Evolutionary conservation across 2,113 vertebrate genomes (phyloP).

Genomic region (Nerophis lumbriciformis): DNA sequence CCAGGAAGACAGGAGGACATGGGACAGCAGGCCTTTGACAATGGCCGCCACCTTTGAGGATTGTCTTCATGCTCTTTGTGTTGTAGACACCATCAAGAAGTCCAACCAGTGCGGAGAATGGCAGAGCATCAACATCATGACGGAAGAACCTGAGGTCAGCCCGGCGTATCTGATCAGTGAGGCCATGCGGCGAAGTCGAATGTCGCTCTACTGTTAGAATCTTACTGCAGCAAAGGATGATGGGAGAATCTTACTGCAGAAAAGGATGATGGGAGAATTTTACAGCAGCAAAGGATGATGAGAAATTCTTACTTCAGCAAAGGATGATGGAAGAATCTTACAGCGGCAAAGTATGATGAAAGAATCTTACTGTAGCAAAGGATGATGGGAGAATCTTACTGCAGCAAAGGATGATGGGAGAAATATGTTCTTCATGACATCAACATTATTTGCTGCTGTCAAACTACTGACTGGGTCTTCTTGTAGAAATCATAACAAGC

Average conservation of each 20-base stretch:
- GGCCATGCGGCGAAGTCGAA: constrained; percentile 93
- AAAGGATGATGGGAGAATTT: neutral
- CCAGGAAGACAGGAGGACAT: constrained; percentile 93
- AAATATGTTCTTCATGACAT: neutral
- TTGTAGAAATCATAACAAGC: constrained; percentile 19
- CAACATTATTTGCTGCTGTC: constrained; percentile 15
- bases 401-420: neutral
- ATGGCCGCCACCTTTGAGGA: constrained; percentile 99
- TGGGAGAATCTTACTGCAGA: neutral
- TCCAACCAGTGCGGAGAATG: constrained; percentile 95
- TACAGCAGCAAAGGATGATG: neutral
- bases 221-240: neutral
- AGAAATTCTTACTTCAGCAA: neutral
- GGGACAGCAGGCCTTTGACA: constrained; percentile 91
- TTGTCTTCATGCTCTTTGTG: constrained; percentile 92
- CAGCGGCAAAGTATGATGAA: too few species aligned
- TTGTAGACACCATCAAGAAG: constrained; percentile 96
- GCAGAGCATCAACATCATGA: constrained; percentile 97
- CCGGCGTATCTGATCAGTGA: constrained; percentile 95
- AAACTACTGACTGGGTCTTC: constrained; percentile 24
- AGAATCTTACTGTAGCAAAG: too few species aligned
- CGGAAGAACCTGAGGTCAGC: constrained; percentile 91
- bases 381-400: neutral
- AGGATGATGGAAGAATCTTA: neutral
- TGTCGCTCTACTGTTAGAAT: constrained; percentile 93